Evolutionary conservation across 2,797 vertebrate genomes (phyloP), one percentile per base, ranked within the genome.

Genomic region (Nannoperca obscura): DNA sequence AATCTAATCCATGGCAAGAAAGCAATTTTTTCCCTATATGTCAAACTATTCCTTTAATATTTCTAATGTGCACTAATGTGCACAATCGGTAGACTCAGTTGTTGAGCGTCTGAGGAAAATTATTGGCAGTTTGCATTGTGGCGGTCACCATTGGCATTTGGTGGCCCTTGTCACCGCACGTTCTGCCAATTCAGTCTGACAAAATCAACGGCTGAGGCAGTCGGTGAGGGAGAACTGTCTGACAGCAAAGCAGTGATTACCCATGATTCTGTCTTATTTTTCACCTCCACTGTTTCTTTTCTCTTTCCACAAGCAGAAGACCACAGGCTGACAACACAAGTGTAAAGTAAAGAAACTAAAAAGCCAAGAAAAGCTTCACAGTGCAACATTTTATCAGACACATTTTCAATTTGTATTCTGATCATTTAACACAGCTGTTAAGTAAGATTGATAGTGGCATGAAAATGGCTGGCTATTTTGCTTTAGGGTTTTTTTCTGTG

Each of bases 381-480:
- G 0, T 42, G 20, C 30, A 69, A 50, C n/a, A 53, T 46, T 40
- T 63, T 32, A 46, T 22, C 17, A 27, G 12, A 53, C 53, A 46
- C 19, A 36, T 53, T 40, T 24, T 30, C 4, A 52, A 57, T 53
- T 14, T 4, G 32, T 47, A 53, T 74, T 49, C 20, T 54, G n/a
- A 59, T 44, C 24, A 49, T 65, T 63, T 11, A 20, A 49, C 15
- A 47, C 49, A 47, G 22, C 30, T 58, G 15, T 73, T 73, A 49
- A 32, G 50, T 68, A 9, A 17, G 22, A 32, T 19, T 47, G n/a
- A 55, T 34, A 49, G 40, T 42, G 59, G 47, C 54, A 52, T 60
- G 30, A 15, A 44, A 50, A 65, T 34, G 15, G 5, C 13, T 11
- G 34, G 8, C 24, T 34, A 66, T 36, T 69, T 59, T 50, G 14